These are phyloP conservation scores for Candidula unifasciata DNA, from an alignment of 2,888 invertebrate genomes.

Conservation along the genomic window DNA sequence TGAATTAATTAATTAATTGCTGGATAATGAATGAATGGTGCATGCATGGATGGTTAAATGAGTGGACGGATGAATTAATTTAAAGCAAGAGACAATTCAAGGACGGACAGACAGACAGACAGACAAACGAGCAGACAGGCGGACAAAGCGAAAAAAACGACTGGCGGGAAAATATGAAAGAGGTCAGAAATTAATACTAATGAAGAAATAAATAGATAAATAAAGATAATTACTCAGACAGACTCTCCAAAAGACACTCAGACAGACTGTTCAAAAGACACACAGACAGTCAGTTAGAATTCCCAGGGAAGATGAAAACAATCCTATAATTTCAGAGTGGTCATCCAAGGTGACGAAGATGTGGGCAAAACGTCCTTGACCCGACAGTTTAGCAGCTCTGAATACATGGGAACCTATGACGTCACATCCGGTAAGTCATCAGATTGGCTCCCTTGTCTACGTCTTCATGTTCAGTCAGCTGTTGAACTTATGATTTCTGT, in stretches of 20 bases:
- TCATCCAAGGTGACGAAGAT: conserved; percentile 51
- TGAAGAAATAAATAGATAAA: background rate
- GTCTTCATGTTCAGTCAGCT: too few species aligned
- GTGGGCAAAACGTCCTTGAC: conserved; percentile 55
- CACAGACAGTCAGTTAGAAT: background rate
- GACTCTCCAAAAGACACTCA: too few species aligned
- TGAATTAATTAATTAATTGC: too few species aligned
- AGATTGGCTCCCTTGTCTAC: too few species aligned
- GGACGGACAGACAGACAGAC: conserved; percentile 28
- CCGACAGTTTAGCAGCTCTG: conserved; percentile 54
- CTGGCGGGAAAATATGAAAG: background rate
- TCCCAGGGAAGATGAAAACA: background rate
- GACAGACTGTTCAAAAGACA: too few species aligned
- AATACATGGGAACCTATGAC: conserved; percentile 55
- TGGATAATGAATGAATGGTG: too few species aligned
- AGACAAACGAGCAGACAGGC: background rate
- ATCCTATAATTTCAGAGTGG: conserved; percentile 39
- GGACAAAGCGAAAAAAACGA: background rate
- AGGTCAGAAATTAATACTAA: background rate
- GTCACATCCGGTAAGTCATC: conserved; percentile 22
- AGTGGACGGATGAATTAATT: too few species aligned
- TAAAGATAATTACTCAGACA: too few species aligned
- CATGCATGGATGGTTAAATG: too few species aligned
- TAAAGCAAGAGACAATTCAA: too few species aligned
- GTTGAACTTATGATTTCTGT: too few species aligned